Evolutionary conservation across 2,888 invertebrate species (phyloP), one percentile per base, ranked within the genome.

Genomic region (Cephus spinipes): DNA sequence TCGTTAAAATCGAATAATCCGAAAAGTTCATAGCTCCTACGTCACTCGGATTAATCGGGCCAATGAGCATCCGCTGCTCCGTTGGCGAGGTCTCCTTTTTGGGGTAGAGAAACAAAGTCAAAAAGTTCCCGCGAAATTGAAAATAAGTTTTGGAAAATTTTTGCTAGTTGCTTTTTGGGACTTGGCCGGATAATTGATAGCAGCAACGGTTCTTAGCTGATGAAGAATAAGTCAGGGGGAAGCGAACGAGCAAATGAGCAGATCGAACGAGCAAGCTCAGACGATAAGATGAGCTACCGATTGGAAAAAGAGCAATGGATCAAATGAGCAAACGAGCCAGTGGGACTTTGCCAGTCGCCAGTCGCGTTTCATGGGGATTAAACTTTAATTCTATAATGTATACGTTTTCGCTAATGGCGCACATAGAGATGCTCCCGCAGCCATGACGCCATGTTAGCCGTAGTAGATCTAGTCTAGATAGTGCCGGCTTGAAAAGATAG

Each of bases 401-500:
- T 71, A 71, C 71, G 31, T 71, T 71, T 71, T 31, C 3, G 71
- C 71, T 71, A 32, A 71, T 71, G 71, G 71, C 31, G 30, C 9
- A 32, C 71, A 75, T 75, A 74, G 69, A 73, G 73, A 40, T 68
- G 76, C 73, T 69, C 23, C 76, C 35, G 35, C 34, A 34, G 73
- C 73, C 31, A 78, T 75, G 75, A 78, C 76, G 71, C 76, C 71
- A 76, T 76, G 76, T 69, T 78, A 78, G 73, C 32, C 75, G 32
- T 33, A 32, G 78, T 69, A 81, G 81, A 83, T 81, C 82, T 82
- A 83, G 81, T 81, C 79, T 82, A 83, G 81, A 83, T 83, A 82
- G 77, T 76, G 76, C 68, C 76, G 81, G 80, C 55, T 81, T 76
- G 74, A 78, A 80, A 79, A 77, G 35, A 69, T 69, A 77, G 73